A percentile compares a stretch with the other conserved stretches of the same genome.
Conservation (phyloP, 2,888 invertebrate species). For the Leptinotarsa juncta region DNA sequence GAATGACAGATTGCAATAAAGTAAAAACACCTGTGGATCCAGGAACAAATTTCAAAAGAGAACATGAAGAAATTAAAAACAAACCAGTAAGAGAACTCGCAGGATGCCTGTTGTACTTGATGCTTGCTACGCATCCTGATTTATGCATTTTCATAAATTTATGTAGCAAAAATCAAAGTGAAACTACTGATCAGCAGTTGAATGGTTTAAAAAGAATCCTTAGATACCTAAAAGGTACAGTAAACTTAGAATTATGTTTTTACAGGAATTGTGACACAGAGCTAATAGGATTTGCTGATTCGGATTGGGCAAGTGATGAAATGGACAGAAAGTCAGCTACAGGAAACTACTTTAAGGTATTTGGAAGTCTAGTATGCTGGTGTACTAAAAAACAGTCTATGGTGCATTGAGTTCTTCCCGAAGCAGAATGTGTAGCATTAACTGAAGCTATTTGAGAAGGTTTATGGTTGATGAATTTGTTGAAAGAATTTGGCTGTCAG, state of each 20-base stretch:
- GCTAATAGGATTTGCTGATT: conserved; percentile 3
- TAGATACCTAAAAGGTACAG: neutral
- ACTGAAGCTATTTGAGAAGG: neutral
- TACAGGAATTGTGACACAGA: neutral
- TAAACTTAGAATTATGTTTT: conserved; percentile 1
- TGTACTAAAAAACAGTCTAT: neutral
- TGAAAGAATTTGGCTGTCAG: conserved; percentile 6
- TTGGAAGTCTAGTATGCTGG: too few relatives aligned
- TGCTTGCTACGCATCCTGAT: too few relatives aligned
- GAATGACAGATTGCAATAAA: neutral
- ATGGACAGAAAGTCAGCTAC: neutral
- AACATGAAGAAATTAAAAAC: neutral
- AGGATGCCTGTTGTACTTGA: too few relatives aligned
- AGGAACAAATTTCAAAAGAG: neutral
- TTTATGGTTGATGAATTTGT: conserved; percentile 3
- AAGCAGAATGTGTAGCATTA: neutral
- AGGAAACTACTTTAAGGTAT: too few relatives aligned
- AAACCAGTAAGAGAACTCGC: too few relatives aligned
- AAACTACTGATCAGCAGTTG: too few relatives aligned
- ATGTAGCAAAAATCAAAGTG: too few relatives aligned
- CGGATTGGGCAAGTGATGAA: neutral
- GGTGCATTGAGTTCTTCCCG: neutral
- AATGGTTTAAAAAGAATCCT: neutral
- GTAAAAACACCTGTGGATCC: neutral
- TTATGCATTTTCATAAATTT: too few relatives aligned